Evolutionary conservation across 2,888 invertebrate genomes (phyloP).

Genomic region (Antheraea assamensis): DNA sequence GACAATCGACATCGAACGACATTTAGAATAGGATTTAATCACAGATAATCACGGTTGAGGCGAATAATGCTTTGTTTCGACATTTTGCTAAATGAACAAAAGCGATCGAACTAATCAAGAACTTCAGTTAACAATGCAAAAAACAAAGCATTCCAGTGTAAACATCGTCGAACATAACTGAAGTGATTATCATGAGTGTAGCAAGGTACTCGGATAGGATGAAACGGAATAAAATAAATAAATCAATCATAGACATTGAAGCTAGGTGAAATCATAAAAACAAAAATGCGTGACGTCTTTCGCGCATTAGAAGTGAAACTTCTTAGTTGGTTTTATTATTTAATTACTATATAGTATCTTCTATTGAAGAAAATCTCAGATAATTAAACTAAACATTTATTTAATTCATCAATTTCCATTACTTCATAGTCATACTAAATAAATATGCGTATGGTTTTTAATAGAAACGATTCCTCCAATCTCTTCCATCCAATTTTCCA

Average conservation of each 20-base stretch:
- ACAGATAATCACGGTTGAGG: conserved; percentile 37
- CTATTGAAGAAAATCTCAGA: no score
- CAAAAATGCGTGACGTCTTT: conserved; percentile 12
- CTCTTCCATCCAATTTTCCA: no score
- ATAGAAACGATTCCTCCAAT: no score
- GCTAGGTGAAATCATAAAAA: conserved; percentile 4
- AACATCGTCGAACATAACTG: conserved; percentile 64
- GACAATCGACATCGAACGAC: conserved; percentile 78
- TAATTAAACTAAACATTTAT: no score
- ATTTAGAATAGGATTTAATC: conserved; percentile 56
- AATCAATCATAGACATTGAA: conserved; percentile 1
- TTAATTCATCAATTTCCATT: no score
- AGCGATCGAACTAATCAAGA: conserved; percentile 21
- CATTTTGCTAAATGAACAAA: no score
- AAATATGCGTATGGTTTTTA: no score
- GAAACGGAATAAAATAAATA: conserved; percentile 25
- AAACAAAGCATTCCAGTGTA: conserved; percentile 55
- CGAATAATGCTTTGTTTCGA: conserved; percentile 36
- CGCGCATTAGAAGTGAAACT: no score
- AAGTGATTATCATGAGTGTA: conserved; percentile 77
- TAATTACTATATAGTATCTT: no score
- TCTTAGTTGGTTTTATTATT: no score
- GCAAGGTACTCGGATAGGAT: conserved; percentile 37
- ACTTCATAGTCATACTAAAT: no score
- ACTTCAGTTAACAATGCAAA: conserved; percentile 21